Evolutionary conservation across 2,113 vertebrate species (phyloP).

Genomic region (Lepus americanus): DNA sequence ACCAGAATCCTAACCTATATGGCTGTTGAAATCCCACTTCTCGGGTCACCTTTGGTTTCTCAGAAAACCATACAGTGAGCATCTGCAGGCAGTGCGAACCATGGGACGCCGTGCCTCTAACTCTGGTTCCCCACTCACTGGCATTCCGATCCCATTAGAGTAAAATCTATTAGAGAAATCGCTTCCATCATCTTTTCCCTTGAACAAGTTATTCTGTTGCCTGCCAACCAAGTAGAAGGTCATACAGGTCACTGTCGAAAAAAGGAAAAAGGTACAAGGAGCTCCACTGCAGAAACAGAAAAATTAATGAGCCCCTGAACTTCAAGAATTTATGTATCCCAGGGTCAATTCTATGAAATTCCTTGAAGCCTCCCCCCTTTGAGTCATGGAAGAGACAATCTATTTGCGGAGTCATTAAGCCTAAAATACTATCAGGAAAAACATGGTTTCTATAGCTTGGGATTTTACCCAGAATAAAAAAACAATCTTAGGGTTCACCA

Average conservation of each 20-base stretch:
- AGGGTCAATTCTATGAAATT: constrained; percentile 49
- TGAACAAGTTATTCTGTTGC: constrained; percentile 36
- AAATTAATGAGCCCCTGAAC: constrained; percentile 46
- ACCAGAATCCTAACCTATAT: background rate
- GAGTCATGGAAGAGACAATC: background rate
- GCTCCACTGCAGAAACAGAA: constrained; percentile 7
- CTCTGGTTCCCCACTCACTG: background rate
- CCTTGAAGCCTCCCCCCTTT: background rate
- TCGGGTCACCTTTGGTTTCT: constrained; percentile 41
- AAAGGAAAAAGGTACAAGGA: constrained; percentile 45
- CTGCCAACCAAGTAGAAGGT: constrained; percentile 30
- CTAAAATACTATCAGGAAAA: constrained; percentile 35
- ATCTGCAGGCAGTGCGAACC: background rate
- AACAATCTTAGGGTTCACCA: background rate
- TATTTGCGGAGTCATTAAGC: background rate
- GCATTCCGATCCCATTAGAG: background rate
- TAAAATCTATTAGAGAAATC: constrained; percentile 45
- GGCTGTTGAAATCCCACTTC: background rate
- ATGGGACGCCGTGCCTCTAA: background rate
- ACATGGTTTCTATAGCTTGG: background rate
- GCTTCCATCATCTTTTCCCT: constrained; percentile 48
- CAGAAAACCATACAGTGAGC: background rate
- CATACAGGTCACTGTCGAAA: constrained; percentile 46
- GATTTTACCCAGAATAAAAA: background rate
- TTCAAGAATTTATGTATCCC: constrained; percentile 32